Conservation (phyloP, 2,113 vertebrate species). For the Probosciger aterrimus region DNA sequence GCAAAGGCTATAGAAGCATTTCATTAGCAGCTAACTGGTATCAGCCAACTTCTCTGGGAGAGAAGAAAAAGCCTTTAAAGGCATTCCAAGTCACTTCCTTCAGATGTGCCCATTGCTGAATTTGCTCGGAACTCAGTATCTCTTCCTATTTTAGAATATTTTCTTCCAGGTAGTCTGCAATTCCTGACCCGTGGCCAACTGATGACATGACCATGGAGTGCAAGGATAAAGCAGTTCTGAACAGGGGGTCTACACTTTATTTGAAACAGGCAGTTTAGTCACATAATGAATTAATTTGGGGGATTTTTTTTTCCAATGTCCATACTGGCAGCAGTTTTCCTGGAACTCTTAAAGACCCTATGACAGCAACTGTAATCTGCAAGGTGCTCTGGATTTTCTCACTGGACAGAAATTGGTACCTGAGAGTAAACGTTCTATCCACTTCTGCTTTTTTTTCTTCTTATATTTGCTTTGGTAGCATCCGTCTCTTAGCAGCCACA, state of each 20-base stretch:
- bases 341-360: neutral
- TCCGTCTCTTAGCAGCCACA: slow-evolving; percentile 35
- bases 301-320: neutral
- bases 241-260: neutral
- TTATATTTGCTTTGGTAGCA: slow-evolving; percentile 16
- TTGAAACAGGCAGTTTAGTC: neutral
- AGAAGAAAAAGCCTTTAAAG: neutral
- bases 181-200: neutral
- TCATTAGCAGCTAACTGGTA: neutral
- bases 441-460: neutral
- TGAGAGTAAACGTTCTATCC: neutral
- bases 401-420: slow-evolving; percentile 32
- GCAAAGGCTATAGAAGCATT: neutral
- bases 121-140: neutral
- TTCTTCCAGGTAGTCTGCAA: neutral
- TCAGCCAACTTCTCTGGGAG: neutral
- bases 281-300: neutral
- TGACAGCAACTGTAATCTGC: slow-evolving; percentile 4
- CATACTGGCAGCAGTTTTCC: neutral
- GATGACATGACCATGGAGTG: neutral
- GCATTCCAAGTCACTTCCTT: neutral
- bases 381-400: slow-evolving; percentile 44
- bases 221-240: neutral
- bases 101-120: neutral
- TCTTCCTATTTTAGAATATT: neutral